Evolutionary conservation across 2,113 vertebrate genomes (phyloP).

Genomic region (Rhinolophus sinicus): DNA sequence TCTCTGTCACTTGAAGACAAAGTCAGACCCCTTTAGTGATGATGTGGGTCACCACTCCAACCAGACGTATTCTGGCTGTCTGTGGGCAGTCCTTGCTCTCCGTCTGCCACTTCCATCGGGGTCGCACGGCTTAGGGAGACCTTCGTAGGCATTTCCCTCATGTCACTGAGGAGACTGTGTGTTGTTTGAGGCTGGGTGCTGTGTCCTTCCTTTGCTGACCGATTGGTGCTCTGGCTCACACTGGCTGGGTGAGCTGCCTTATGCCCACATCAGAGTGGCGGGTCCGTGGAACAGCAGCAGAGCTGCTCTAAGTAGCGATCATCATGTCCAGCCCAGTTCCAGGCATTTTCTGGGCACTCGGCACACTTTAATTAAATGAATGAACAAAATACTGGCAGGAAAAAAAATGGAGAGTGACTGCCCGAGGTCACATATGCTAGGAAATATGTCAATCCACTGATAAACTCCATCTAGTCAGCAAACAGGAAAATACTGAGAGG

Average conservation of each 20-base stretch:
- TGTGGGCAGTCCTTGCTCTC: not conserved
- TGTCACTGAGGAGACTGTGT: not conserved
- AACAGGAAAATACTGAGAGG: slow-evolving; percentile 60
- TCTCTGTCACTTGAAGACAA: not conserved
- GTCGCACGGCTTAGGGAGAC: not conserved
- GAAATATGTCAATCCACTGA: slow-evolving; percentile 80
- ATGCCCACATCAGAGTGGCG: not conserved
- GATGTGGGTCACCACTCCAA: not conserved
- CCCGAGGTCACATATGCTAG: slow-evolving; percentile 78
- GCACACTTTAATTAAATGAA: slow-evolving; percentile 75
- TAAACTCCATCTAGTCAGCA: slow-evolving; percentile 71
- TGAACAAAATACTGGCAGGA: slow-evolving; percentile 63
- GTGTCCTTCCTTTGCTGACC: not conserved
- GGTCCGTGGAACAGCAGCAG: not conserved
- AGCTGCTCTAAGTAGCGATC: slow-evolving; percentile 18
- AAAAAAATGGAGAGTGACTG: slow-evolving; percentile 63
- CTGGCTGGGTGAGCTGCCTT: not conserved
- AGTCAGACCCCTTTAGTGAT: not conserved
- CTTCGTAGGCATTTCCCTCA: not conserved
- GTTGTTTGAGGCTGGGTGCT: not conserved
- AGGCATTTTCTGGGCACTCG: slow-evolving; percentile 72
- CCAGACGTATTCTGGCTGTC: not conserved
- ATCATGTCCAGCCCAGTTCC: slow-evolving; percentile 20
- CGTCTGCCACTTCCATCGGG: not conserved
- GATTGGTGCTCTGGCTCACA: not conserved